Conservation (phyloP, 2,888 invertebrate species). For the Microplitis manilae region DNA sequence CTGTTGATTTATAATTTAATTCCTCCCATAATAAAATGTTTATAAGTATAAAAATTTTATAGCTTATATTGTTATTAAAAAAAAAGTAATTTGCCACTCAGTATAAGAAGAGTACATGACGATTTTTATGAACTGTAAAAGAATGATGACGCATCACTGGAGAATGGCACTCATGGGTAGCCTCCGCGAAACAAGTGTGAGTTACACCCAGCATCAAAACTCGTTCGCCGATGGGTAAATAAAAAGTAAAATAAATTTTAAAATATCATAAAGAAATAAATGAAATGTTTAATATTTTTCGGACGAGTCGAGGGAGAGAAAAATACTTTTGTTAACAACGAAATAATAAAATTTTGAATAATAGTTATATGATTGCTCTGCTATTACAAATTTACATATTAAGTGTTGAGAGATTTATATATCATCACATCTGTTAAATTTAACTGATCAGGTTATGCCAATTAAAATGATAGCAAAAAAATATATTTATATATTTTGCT, state of each 20-base stretch:
- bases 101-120: background rate
- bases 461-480: conserved; percentile 2
- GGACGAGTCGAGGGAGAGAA: background rate
- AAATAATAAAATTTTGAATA: conserved; percentile 10
- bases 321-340: conserved; percentile 21
- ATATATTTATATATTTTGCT: too few species aligned
- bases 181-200: conserved; percentile 35
- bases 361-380: conserved; percentile 29
- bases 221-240: conserved; percentile 49
- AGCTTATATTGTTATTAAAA: background rate
- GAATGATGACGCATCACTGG: conserved; percentile 36
- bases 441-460: background rate
- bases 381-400: conserved; percentile 68
- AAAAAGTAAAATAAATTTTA: conserved; percentile 41
- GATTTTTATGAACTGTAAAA: conserved; percentile 28
- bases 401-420: conserved; percentile 71
- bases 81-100: background rate
- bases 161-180: conserved; percentile 25
- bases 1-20: background rate
- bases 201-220: conserved; percentile 45
- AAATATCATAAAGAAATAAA: conserved; percentile 23
- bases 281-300: background rate
- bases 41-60: background rate
- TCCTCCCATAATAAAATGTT: too few species aligned
- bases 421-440: background rate